Evolutionary conservation across 2,888 invertebrate genomes (phyloP), one percentile per base, ranked within the genome.

Genomic region (Andricus quercusramuli): DNA sequence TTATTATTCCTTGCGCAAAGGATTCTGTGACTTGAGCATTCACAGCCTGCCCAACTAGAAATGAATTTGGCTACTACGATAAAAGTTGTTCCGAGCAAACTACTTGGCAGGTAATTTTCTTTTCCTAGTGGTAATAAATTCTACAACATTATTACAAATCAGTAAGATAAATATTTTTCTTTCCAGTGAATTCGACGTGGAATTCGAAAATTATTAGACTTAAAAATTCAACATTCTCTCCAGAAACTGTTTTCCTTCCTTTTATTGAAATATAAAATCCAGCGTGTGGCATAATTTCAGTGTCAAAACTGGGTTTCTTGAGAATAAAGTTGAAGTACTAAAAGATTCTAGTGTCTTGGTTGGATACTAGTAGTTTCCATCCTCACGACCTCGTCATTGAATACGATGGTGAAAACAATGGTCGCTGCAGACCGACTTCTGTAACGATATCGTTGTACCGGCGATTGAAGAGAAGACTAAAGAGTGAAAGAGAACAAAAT

Each of bases 371-470:
- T 51, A 51, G 56, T 51, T 74, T 74, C 29, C 20, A 32, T 74
- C 32, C 37, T 74, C 51, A 70, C 25, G 65, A 47, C 56, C 65
- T 65, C 56, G 65, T 44, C 77, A 62, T 80, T 70, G 80, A 79
- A 79, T 79, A 32, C 56, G 59, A 67, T 64, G 79, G 82, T 78
- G 80, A 80, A 86, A 86, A 87, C 87, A 87, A 86, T 86, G 80
- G 87, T 83, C 81, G 83, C 84, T 83, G 81, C 80, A 80, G 83
- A 81, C 82, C 80, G 86, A 86, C 83, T 85, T 86, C 82, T 85
- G 87, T 85, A 85, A 86, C 85, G 88, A 87, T 87, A 88, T 85
- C 83, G 82, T 84, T 84, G 83, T 83, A 70, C 77, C 74, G 85
- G 83, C 84, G 86, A 88, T 88, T 85, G 84, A 85, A 84, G 84